These are phyloP conservation scores for Podarcis siculus DNA, from an alignment of 2,797 vertebrate species.

Conservation along the genomic window DNA sequence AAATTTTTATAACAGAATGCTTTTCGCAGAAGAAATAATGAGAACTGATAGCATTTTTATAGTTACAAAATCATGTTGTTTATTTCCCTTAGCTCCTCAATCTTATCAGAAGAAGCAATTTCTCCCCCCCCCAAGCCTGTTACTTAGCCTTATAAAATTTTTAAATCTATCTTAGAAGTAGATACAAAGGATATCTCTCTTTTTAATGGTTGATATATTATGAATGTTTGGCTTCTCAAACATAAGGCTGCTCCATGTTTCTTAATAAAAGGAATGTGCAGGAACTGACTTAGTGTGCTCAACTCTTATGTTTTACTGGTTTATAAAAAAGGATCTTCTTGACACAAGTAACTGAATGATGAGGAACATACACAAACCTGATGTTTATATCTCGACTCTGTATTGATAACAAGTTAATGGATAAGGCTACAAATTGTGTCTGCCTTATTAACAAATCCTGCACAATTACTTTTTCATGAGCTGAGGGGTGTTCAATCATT, in stretches of 20 bases:
- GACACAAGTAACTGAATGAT: not conserved
- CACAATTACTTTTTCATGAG: not conserved
- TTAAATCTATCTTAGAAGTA: conserved; percentile 38
- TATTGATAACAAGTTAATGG: not conserved
- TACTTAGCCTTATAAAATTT: conserved; percentile 48
- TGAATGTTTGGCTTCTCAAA: conserved; percentile 38
- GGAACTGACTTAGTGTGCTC: not conserved
- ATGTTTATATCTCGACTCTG: not conserved
- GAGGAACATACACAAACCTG: not conserved
- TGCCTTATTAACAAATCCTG: not conserved
- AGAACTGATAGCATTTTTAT: conserved; percentile 55
- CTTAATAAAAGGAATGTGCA: not conserved
- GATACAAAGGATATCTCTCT: conserved; percentile 11
- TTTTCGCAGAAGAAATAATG: conserved; percentile 54
- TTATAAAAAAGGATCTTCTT: not conserved
- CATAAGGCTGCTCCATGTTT: not conserved
- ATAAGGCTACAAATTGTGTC: not conserved
- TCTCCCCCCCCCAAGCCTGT: conserved; percentile 27
- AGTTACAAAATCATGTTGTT: conserved; percentile 45
- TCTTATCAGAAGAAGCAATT: conserved; percentile 44
- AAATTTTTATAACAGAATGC: conserved; percentile 55
- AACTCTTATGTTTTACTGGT: accelerated
- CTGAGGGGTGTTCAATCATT: too few relatives aligned
- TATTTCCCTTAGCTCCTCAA: conserved; percentile 43
- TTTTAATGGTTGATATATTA: conserved; percentile 41